Percentiles rank a stretch among this genome's conserved stretches.
Conservation (phyloP, 2,113 vertebrate species). For the Pluvialis apricaria region DNA sequence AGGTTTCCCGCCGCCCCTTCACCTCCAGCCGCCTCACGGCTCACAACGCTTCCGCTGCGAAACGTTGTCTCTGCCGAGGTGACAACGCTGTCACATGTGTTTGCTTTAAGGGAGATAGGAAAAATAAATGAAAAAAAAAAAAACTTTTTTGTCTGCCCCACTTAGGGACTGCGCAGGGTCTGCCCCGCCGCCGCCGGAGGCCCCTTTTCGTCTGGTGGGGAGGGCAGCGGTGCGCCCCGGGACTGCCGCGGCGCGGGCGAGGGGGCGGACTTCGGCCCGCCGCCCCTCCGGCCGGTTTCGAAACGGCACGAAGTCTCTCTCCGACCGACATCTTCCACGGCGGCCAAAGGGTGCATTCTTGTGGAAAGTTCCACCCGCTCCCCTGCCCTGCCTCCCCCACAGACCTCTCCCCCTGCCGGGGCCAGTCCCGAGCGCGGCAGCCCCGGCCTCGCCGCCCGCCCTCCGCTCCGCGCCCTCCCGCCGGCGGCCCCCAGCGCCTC, state of each 20-base stretch:
- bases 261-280: background rate
- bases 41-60: background rate
- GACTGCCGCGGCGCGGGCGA: background rate
- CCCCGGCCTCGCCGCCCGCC: background rate
- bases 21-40: too few species aligned
- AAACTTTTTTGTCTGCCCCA: too few species aligned
- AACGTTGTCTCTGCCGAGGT: background rate
- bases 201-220: too few species aligned
- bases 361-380: background rate
- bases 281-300: background rate
- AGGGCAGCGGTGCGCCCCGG: too few species aligned
- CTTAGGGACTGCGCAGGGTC: background rate
- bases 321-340: background rate
- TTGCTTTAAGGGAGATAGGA: background rate
- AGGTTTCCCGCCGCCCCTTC: background rate
- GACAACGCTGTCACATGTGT: background rate
- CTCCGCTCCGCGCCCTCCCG: background rate
- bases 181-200: background rate
- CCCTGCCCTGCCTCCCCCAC: background rate
- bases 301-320: background rate
- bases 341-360: background rate
- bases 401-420: background rate
- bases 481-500: background rate
- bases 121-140: too few species aligned
- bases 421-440: background rate